phyloP scores from a whole-genome alignment of 2,797 vertebrate species.

The Rhinella marina region DNA sequence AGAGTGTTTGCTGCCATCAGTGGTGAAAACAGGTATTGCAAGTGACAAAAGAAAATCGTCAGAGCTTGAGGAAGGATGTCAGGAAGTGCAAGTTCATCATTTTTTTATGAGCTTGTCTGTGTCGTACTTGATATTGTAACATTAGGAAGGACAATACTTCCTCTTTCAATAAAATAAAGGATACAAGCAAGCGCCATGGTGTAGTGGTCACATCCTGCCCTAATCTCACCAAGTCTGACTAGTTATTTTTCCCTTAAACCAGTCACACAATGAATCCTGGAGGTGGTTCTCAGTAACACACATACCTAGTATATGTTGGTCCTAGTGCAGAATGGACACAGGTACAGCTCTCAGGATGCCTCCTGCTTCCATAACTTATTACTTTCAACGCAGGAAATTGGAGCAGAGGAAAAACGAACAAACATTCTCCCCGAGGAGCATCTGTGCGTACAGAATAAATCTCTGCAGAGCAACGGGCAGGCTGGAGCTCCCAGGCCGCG shows the following conservation, averaged over 20 bases:
- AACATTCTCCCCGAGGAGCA: not conserved
- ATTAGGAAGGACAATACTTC: not conserved
- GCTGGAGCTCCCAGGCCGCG: conserved; percentile 3
- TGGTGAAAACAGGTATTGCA: not conserved
- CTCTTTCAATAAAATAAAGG: not conserved
- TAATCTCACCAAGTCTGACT: too few species aligned
- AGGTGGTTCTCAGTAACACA: too few species aligned
- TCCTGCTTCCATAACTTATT: not conserved
- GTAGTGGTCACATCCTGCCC: too few species aligned
- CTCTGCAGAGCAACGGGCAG: not conserved
- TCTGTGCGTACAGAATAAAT: not conserved
- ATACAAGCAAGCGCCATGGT: too few species aligned
- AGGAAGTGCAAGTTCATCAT: not conserved
- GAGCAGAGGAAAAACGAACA: conserved; percentile 11
- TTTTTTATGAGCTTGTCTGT: not conserved
- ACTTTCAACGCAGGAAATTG: conserved; percentile 10
- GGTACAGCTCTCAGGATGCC: not conserved
- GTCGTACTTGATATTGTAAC: not conserved
- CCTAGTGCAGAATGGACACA: too few species aligned
- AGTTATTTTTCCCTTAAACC: too few species aligned
- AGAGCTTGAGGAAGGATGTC: not conserved
- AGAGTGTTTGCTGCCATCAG: not conserved
- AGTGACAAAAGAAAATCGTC: not conserved
- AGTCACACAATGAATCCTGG: too few species aligned
- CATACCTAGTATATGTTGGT: too few species aligned